These are phyloP conservation scores for Hormaphis cornu DNA, from an alignment of 1,140 invertebrate species.

Conservation along the genomic window DNA sequence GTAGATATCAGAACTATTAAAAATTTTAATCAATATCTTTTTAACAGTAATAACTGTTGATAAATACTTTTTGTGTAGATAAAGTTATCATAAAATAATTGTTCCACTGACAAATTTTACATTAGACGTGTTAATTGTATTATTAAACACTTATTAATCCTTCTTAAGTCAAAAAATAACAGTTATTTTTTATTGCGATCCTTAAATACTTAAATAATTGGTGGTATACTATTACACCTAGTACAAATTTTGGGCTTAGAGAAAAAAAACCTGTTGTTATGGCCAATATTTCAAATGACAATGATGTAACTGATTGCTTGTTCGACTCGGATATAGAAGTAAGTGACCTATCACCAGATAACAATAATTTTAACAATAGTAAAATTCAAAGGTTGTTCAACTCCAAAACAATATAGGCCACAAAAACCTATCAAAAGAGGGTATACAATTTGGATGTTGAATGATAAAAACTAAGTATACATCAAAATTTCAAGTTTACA, in stretches of 20 bases:
- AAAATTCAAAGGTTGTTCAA: conserved; percentile 38
- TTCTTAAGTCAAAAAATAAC: neutral
- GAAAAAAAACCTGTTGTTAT: no score
- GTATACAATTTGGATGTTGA: conserved; percentile 40
- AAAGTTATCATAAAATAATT: neutral
- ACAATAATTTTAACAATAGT: conserved; percentile 32
- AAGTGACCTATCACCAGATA: neutral
- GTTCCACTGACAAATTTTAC: neutral
- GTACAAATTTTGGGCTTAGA: no score
- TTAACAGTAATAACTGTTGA: neutral
- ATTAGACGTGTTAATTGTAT: neutral
- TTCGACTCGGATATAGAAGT: neutral
- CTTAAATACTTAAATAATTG: neutral
- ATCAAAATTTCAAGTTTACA: conserved; percentile 38
- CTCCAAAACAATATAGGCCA: conserved; percentile 40
- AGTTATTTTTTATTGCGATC: neutral
- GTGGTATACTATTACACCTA: neutral
- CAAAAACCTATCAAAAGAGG: conserved; percentile 41
- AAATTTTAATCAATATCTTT: neutral
- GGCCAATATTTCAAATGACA: neutral
- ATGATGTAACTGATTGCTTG: neutral
- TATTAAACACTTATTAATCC: neutral
- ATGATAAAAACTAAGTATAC: conserved; percentile 36
- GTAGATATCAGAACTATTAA: neutral
- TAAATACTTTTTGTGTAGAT: neutral